A percentile compares a stretch with the other conserved stretches of the same genome.
Evolutionary conservation across 2,113 vertebrate species (phyloP).

Genomic region (Furnarius figulus): DNA sequence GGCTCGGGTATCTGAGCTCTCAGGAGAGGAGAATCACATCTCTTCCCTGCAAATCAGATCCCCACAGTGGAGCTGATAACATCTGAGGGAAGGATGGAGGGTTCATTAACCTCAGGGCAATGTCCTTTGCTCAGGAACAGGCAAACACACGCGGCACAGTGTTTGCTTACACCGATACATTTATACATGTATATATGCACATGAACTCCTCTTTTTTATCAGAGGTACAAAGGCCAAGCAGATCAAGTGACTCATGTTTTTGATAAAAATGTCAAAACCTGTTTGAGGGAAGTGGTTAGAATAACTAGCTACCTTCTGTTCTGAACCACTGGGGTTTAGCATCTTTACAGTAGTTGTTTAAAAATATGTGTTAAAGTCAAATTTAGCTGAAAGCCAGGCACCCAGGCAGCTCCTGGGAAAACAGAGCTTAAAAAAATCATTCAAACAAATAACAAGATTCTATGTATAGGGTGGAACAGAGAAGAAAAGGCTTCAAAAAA

Average conservation of each 20-base stretch:
- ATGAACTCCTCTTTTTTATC: not conserved
- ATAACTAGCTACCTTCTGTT: not conserved
- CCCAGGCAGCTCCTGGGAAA: not conserved
- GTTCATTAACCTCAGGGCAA: not conserved
- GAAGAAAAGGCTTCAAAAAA: not conserved
- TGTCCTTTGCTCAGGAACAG: not conserved
- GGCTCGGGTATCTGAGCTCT: not conserved
- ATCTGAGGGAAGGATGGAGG: not conserved
- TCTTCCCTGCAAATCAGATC: not conserved
- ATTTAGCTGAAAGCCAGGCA: not conserved
- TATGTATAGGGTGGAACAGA: not conserved
- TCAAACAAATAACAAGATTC: not conserved
- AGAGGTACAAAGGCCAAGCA: not conserved
- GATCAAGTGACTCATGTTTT: not conserved
- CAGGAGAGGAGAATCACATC: not conserved
- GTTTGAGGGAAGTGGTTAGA: not conserved
- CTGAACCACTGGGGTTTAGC: not conserved
- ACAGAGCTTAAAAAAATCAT: not conserved
- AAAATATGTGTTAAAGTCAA: not conserved
- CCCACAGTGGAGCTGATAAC: not conserved
- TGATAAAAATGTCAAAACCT: not conserved
- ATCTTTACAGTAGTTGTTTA: not conserved
- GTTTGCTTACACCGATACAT: not conserved
- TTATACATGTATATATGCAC: not conserved
- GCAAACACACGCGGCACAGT: not conserved